phyloP scores from a whole-genome alignment of 2,113 vertebrate genomes.

The Neolamprologus devosi region DNA sequence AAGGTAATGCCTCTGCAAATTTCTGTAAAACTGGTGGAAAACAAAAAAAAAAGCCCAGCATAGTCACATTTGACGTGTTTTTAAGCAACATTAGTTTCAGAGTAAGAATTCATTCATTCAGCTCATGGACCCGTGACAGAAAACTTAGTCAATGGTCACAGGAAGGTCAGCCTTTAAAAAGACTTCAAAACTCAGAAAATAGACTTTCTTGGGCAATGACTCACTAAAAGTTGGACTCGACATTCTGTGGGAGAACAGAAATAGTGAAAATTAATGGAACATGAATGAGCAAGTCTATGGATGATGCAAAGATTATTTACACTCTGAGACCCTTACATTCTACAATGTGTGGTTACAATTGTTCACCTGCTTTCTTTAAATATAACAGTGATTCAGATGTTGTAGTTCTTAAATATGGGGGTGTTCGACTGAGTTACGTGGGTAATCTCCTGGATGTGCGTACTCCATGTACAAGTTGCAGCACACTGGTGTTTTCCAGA shows the following conservation, averaged over 20 bases:
- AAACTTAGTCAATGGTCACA: neutral
- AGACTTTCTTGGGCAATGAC: neutral
- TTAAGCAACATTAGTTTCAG: neutral
- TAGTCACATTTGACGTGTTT: neutral
- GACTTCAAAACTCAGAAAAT: neutral
- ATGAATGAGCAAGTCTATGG: neutral
- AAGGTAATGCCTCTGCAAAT: neutral
- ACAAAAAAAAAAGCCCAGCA: accelerated
- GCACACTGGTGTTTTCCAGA: neutral
- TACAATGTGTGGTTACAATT: neutral
- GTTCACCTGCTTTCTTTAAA: neutral
- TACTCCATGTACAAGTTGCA: neutral
- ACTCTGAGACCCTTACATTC: neutral
- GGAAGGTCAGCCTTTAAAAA: neutral
- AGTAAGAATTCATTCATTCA: neutral
- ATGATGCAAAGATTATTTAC: neutral
- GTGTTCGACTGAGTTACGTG: neutral
- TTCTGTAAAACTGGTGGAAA: neutral
- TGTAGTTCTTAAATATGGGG: neutral
- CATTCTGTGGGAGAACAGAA: neutral
- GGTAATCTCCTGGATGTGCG: neutral
- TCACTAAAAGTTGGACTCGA: neutral
- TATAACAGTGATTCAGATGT: neutral
- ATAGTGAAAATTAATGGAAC: neutral
- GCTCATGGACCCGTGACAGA: neutral